Base-by-base conservation (phyloP, 2,888 invertebrate species). In the Chymomyza fuscimana region DNA sequence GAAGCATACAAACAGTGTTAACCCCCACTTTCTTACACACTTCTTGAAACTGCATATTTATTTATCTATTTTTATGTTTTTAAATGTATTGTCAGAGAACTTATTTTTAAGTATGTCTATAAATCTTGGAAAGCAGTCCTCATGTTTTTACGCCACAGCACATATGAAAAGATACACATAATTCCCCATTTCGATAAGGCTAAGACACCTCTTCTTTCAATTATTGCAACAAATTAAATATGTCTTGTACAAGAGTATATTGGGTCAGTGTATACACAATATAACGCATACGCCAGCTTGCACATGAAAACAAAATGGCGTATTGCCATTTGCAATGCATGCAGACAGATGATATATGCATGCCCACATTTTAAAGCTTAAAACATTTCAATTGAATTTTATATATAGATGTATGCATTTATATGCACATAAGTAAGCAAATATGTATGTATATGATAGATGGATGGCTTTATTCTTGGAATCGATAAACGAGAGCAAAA, bases 311-410 rank as follows among this genome's bases (percentile, higher is more conserved):
- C 40, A 46, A 46, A 46, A 46, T 46, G 40, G 40, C 40, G 40
- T 12, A 7, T 32, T 32, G 32, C 9, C 32, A 32, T 32, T 32
- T 46, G 40, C 12, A 46, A 46, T 46, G 40, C 40, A 12, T 12
- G 40, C 40, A 46, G 40, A 10, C 40, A 46, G 40, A 12, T 4
- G 0, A 25, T 36, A 36, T 36, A 9, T 46, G 54, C 54, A 76
- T 74, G 70, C 69, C 73, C 54, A 85, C 86, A 79, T 86, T 86
- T 86, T 83, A 83, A 79, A 76, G 68, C 29, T 54, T 58, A 15
- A n/a, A n/a, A 32, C 60, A 60, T 58, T 58, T 58, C 29, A 60
- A 60, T 36, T 60, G 58, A 58, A 25, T 58, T 58, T 29, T 15
- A 58, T 58, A 56, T 22, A 56, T 7, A 25, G 10, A 12, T 56